phyloP scores from a whole-genome alignment of 2,888 invertebrate genomes.

The Melieria crassipennis region DNA sequence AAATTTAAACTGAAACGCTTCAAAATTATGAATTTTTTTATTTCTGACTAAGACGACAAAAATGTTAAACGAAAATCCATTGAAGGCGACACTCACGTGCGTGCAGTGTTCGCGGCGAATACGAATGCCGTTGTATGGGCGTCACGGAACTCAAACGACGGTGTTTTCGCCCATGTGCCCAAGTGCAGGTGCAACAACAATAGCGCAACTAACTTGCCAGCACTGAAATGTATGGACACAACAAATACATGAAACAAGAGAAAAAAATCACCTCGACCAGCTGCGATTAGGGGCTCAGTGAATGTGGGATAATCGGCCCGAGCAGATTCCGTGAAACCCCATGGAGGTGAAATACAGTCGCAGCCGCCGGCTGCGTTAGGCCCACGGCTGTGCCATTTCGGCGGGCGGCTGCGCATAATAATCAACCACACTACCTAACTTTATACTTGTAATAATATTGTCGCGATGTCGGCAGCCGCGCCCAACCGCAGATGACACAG shows the following conservation, averaged over 20 bases:
- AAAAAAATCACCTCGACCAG: conserved; percentile 41
- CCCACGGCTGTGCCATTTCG: too few relatives aligned
- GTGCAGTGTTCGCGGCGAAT: too few relatives aligned
- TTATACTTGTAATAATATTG: too few relatives aligned
- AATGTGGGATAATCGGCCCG: conserved; percentile 32
- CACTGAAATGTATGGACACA: conserved; percentile 15
- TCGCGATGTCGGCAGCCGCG: too few relatives aligned
- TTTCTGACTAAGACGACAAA: too few relatives aligned
- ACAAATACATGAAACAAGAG: background rate
- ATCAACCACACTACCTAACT: too few relatives aligned
- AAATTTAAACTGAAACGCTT: background rate
- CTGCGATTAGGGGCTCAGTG: conserved; percentile 48
- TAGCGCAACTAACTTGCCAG: background rate
- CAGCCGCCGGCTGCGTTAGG: too few relatives aligned
- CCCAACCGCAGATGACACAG: too few relatives aligned
- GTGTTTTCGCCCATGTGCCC: background rate
- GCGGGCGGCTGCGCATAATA: too few relatives aligned
- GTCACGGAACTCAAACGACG: conserved; percentile 25
- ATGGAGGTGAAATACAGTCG: conserved; percentile 11
- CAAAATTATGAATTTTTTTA: background rate
- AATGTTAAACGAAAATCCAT: too few relatives aligned
- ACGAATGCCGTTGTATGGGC: conserved; percentile 25
- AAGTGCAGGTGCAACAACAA: conserved; percentile 26
- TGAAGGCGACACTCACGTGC: too few relatives aligned
- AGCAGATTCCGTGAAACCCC: conserved; percentile 33